Base-by-base conservation (phyloP, 2,113 vertebrate species). In the Cephalopholis sonnerati region DNA sequence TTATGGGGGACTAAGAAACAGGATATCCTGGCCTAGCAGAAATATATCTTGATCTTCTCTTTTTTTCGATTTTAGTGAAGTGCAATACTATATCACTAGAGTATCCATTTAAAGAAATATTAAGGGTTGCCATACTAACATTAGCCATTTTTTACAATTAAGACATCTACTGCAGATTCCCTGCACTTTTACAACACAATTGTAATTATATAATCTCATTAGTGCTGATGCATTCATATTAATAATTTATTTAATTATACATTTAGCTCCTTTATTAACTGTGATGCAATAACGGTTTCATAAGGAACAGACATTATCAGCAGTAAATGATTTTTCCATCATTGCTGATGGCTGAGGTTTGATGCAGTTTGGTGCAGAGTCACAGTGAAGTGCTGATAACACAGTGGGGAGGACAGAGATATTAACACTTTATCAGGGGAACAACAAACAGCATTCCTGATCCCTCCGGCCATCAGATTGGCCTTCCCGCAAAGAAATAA, bases 371-470 rank as follows among this genome's bases (percentile, higher is more conserved):
- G 75, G 58, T 66, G 87, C 73, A 55, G 57, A 79, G 82, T 75
- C 77, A 11, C 66, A 81, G 68, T 87, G 41, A 64, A 82, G 81
- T 15, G 69, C 68, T 85, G 86, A 87, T 80, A 78, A 73, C 62
- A 20, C 85, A 74, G 71, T 39, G n/a, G 83, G 82, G 79, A 82
- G 58, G 44, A 79, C 0, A 3, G 29, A 73, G 84, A 84, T 86
- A 86, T 87, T 86, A 88, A 61, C 68, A 61, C 74, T 70, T 69
- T 72, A 91, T 71, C 79, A 75, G 41, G 74, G 75, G 77, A 74
- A 64, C 74, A 76, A 68, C 79, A 78, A 82, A 85, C 46, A 50
- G 39, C 48, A 55, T 82, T 75, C 59, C 75, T 74, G 79, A 87
- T 76, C 83, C 85, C 80, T 65, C 18, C 5, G n/a, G 85, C 77